A percentile compares a stretch with the other conserved stretches of the same genome.
phyloP scores from a whole-genome alignment of 2,113 vertebrate genomes.

The Campylomormyrus tamandua region DNA sequence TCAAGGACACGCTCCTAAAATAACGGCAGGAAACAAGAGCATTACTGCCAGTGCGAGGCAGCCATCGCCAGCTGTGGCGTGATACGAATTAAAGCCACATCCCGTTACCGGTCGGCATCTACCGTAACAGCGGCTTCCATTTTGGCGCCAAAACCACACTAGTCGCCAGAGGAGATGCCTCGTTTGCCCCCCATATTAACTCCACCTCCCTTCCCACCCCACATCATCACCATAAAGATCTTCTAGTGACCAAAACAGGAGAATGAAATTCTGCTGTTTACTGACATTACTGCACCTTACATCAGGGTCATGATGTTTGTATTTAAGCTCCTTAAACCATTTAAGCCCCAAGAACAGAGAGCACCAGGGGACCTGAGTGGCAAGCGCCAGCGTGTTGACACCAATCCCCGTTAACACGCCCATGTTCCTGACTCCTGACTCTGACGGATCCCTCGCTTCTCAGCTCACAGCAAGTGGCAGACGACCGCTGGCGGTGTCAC shows the following conservation, averaged over 20 bases:
- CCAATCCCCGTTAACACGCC: background rate
- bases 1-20: background rate
- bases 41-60: background rate
- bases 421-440: background rate
- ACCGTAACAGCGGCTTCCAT: background rate
- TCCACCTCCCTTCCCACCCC: background rate
- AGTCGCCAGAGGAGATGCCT: background rate
- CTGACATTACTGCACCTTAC: background rate
- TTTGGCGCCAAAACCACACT: background rate
- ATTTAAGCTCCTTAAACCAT: background rate
- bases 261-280: background rate
- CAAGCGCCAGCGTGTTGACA: background rate
- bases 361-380: background rate
- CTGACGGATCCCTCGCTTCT: background rate
- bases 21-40: background rate
- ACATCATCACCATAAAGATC: background rate
- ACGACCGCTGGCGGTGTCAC: background rate
- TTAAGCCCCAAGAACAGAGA: background rate
- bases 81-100: background rate
- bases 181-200: background rate
- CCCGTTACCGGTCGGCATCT: background rate
- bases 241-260: background rate
- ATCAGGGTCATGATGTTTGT: background rate
- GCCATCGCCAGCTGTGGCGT: background rate
- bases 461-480: background rate